Conservation (phyloP, 2,113 vertebrate genomes). For the Octodon degus region DNA sequence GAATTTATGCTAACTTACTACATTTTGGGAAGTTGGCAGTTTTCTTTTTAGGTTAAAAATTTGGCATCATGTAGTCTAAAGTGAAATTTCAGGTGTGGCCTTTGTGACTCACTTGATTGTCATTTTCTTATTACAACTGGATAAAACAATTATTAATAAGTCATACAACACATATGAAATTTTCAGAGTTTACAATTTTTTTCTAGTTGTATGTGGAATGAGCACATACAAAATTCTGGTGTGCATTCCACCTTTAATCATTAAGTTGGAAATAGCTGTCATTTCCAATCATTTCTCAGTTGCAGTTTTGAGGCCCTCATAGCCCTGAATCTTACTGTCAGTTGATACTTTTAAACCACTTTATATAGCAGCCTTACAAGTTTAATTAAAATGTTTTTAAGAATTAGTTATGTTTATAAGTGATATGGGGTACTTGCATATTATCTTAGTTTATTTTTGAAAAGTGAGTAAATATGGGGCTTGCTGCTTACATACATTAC, state of each 20-base stretch:
- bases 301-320: neutral
- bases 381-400: neutral
- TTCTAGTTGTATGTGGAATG: neutral
- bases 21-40: neutral
- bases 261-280: conserved; percentile 1
- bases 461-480: neutral
- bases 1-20: conserved; percentile 35
- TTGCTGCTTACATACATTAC: neutral
- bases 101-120: conserved; percentile 16
- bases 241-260: neutral
- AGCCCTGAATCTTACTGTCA: neutral
- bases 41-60: conserved; percentile 45
- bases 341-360: neutral
- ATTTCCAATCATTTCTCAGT: neutral
- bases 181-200: conserved; percentile 6
- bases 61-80: conserved; percentile 32
- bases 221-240: conserved; percentile 1
- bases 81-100: conserved; percentile 66
- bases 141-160: conserved; percentile 22
- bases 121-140: conserved; percentile 42
- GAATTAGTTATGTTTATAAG: neutral
- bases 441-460: neutral
- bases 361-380: neutral
- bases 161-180: conserved; percentile 21
- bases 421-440: neutral